Percentiles rank a stretch among this genome's conserved stretches.
These are phyloP conservation scores for Bombus pascuorum DNA, from an alignment of 1,140 invertebrate genomes.

Conservation along the genomic window DNA sequence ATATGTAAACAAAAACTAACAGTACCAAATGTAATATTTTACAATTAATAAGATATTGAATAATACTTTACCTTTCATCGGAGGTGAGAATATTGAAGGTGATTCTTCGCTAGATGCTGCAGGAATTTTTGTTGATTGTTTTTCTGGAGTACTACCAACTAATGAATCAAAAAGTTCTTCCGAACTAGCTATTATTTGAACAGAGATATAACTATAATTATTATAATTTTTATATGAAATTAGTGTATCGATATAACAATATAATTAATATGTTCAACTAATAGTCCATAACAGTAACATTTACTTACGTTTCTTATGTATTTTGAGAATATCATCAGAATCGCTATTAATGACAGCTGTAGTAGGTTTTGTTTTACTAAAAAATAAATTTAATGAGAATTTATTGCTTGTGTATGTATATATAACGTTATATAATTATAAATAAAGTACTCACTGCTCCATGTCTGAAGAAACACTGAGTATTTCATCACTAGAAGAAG, in stretches of 20 bases:
- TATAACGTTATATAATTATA: neutral
- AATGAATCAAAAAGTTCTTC: slow-evolving; percentile 80
- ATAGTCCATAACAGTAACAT: neutral
- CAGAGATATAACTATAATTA: slow-evolving; percentile 23
- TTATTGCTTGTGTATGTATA: neutral
- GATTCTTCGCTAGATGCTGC: slow-evolving; percentile 71
- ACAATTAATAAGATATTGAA: neutral
- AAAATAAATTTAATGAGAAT: slow-evolving; percentile 37
- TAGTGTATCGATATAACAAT: neutral
- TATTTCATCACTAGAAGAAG: slow-evolving; percentile 63
- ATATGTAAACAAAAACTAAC: neutral
- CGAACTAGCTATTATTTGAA: slow-evolving; percentile 70
- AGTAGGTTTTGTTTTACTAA: slow-evolving; percentile 47
- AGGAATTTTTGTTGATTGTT: slow-evolving; percentile 36
- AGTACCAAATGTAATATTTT: neutral
- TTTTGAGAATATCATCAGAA: slow-evolving; percentile 76
- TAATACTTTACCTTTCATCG: slow-evolving; percentile 68
- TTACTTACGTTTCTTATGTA: slow-evolving; percentile 74
- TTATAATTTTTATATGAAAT: neutral
- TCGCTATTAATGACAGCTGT: slow-evolving; percentile 67
- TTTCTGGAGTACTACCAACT: slow-evolving; percentile 69
- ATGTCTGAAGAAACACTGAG: slow-evolving; percentile 60
- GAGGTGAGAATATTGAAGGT: slow-evolving; percentile 58
- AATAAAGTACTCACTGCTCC: slow-evolving; percentile 54
- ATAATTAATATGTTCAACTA: neutral